Base-by-base conservation (phyloP, 2,113 vertebrate species). In the Sylvietta virens region DNA sequence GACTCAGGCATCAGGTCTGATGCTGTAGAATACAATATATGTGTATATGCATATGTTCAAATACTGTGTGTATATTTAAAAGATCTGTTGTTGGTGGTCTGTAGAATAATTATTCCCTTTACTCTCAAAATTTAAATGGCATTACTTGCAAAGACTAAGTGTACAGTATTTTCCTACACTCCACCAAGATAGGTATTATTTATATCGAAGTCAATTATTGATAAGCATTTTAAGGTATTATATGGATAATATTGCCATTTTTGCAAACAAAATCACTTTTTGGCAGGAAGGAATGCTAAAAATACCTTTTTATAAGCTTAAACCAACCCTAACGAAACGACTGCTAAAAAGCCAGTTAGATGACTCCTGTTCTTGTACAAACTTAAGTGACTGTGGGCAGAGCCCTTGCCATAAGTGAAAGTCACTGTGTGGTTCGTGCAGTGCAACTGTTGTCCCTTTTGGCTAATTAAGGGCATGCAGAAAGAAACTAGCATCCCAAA, bases 81-180 rank as follows among this genome's bases (percentile, higher is more conserved):
- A 97, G 92, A 92, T 87, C 96, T 97, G 40, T 90, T 91, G 86
- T 82, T 96, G 96, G 98, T 98, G 97, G 98, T 97, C 91, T 96
- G 87, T 98, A 92, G 95, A 97, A 96, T 97, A 98, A 96, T 96
- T 90, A 94, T 94, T 94, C 90, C 95, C 86, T 93, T 92, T 91
- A 57, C 72, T 92, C 90, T 72, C 89, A 90, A 94, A 91, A 96
- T 96, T 89, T 90, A 92, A 97, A 97, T 97, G 97, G 95, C 95
- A 97, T 97, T 97, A 98, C 95, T 97, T 97, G 97, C 97, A 87
- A 96, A 97, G 94, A 90, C 93, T 97, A 95, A 97, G 92, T 97
- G 96, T 98, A 97, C 95, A 98, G 97, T 98, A 97, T 98, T 98
- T 98, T 98, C 96, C 97, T 98, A 97, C 97, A 98, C 97, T 98